Evolutionary conservation across 1,140 invertebrate genomes (phyloP), one percentile per base, ranked within the genome.

Genomic region (Platyscapa corneri): DNA sequence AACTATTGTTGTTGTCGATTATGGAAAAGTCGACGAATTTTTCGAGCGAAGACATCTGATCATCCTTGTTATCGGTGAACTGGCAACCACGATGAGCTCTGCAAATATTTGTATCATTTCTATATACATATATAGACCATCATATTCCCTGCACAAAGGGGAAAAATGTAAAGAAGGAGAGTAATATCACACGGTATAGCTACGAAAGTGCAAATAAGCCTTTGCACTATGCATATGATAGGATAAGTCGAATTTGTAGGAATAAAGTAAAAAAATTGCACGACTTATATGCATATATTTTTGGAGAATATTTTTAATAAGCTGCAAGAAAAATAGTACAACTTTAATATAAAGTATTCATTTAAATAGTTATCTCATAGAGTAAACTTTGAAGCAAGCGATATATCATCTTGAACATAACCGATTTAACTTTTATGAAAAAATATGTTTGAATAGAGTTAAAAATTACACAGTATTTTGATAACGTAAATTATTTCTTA

Each of bases 11-110:
- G 64, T 82, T 75, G 14, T 82, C 86, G 27, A 37, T 49, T 76
- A 82, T 79, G 20, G 87, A 87, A 32, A 83, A 32, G 7, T 42
- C 64, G 16, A 3, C 23, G 14, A 56, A 37, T 34, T 70, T 72
- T 72, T 53, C 60, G 3, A 49, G 27, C 75, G 32, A 42, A 72
- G 37, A 77, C 37, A 56, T 53, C 32, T 30, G 56, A 27, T 27
- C 60, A 30, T 18, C 56, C 23, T 74, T 37, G 34, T 83, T 39
- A 49, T 49, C 65, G 65, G 5, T 23, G 88, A 64, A 83, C 87
- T 42, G 76, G 23, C 83, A 80, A 14, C 56, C 82, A 20, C 89
- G 88, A 87, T 88, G 78, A 88, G 88, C 87, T 86, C 90, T 89
- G 86, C 74, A 86, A 88, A 86, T 78, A 87, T 87, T 85, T 46